Base-by-base conservation (phyloP, 2,797 vertebrate genomes). In the Takifugu rubripes region DNA sequence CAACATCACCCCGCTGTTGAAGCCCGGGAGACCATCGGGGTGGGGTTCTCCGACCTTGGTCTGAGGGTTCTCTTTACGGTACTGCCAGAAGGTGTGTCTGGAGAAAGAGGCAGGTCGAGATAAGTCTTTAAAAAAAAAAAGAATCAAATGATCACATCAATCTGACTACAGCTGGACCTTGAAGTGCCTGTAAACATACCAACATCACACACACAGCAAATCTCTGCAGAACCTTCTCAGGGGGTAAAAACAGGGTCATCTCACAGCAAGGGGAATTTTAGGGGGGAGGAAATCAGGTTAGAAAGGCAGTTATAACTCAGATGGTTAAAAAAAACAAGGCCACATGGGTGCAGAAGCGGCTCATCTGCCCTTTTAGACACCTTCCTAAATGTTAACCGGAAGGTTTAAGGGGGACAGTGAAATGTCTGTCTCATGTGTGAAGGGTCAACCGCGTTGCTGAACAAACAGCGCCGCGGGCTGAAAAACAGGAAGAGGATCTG, bases 31-130 rank as follows among this genome's bases (percentile, higher is more conserved):
- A n/a, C 96, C 97, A 0, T 94, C 90, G 0, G 96, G 96, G 27
- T 93, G 92, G 1, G 97, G 96, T 0, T 93, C 92, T 0, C 97
- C 97, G 0, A 99, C 96, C 57, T 50, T 90, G 62, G 93, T 94
- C 14, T 87, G 82, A 50, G 93, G 93, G 81, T 98, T 96, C 81
- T 98, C 97, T 0, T 93, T 94, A 58, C 96, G 94, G 78, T 96
- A 99, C 87, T 98, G 97, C 96, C 96, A 99, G 85, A 99, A 98
- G 0, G 94, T 94, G 85, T 99, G 96, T 85, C 97, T 99, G 78
- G 10, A 40, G 3, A 5, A 40, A 33, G 3, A 33, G 33, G 33
- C 33, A 9, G 7, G 7, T 11, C 33, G 1, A 11, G 8, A 33
- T 33, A 3, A 33, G 33, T 9, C 21, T 33, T 11, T 10, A 9